These are phyloP conservation scores for Leucophenga maculata DNA, from an alignment of 2,888 invertebrate genomes.

Conservation along the genomic window DNA sequence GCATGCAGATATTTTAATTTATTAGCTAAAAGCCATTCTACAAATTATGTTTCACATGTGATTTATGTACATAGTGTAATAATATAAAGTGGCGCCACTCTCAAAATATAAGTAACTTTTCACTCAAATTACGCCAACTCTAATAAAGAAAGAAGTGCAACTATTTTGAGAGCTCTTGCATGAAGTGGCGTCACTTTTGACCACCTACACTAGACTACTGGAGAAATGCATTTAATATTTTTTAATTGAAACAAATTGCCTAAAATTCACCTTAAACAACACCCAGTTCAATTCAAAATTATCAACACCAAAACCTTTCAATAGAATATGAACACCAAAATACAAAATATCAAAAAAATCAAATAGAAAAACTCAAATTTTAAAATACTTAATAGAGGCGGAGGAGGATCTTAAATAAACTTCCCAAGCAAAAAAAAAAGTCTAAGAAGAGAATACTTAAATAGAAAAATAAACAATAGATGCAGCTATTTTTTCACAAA, in stretches of 20 bases:
- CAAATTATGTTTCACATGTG: too few relatives aligned
- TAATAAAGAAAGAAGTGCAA: too few relatives aligned
- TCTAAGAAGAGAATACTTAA: conserved; percentile 29
- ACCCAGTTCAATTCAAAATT: conserved; percentile 1
- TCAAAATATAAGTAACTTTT: too few relatives aligned
- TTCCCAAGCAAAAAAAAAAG: conserved; percentile 31
- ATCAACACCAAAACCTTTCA: conserved; percentile 7
- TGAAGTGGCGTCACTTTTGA: too few relatives aligned
- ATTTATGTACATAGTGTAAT: too few relatives aligned
- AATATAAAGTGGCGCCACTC: too few relatives aligned
- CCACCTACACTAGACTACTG: too few relatives aligned
- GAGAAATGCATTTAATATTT: too few relatives aligned
- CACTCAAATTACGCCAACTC: too few relatives aligned
- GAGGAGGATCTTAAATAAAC: conserved; percentile 42
- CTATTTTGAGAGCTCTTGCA: too few relatives aligned
- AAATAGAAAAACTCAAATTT: conserved; percentile 44
- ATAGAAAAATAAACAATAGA: conserved; percentile 53
- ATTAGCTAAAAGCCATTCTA: too few relatives aligned
- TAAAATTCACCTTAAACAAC: conserved; percentile 3
- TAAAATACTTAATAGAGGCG: conserved; percentile 25
- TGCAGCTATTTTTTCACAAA: conserved; percentile 63
- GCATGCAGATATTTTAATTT: too few relatives aligned
- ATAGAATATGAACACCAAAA: conserved; percentile 24
- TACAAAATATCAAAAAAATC: conserved; percentile 53
- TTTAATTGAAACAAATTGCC: conserved; percentile 25